phyloP scores from a whole-genome alignment of 2,113 vertebrate species.

The Gadus macrocephalus region DNA sequence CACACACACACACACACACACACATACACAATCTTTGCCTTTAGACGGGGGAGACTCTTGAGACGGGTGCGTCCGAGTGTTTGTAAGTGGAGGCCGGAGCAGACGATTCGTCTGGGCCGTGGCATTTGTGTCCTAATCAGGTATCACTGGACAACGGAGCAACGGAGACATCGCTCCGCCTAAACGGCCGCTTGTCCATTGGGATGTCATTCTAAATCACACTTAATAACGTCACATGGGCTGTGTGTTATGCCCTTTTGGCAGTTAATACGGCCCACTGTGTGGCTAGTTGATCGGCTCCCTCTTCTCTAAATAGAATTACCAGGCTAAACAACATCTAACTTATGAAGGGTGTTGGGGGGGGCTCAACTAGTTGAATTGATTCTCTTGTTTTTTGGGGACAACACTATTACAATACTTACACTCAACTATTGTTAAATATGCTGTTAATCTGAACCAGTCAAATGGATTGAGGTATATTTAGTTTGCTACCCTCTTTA shows the following conservation, averaged over 20 bases:
- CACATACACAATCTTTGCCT: slow-evolving; percentile 38
- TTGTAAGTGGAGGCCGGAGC: slow-evolving; percentile 35
- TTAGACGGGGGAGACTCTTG: slow-evolving; percentile 26
- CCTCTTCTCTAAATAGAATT: slow-evolving; percentile 43
- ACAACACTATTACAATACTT: slow-evolving; percentile 7
- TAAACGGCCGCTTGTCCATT: slow-evolving; percentile 60
- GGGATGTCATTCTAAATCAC: slow-evolving; percentile 50
- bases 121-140: slow-evolving; percentile 43
- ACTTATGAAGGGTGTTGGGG: neutral
- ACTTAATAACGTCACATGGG: slow-evolving; percentile 54
- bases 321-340: slow-evolving; percentile 28
- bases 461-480: no score
- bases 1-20: slow-evolving; percentile 3
- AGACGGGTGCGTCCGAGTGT: slow-evolving; percentile 27
- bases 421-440: slow-evolving; percentile 21
- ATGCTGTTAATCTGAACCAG: slow-evolving; percentile 19
- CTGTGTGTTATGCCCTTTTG: slow-evolving; percentile 50
- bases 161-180: slow-evolving; percentile 35
- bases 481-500: no score
- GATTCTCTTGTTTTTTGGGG: no score
- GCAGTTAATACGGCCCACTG: slow-evolving; percentile 43
- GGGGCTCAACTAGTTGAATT: no score
- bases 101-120: slow-evolving; percentile 38
- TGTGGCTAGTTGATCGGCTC: slow-evolving; percentile 42
- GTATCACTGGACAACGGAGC: slow-evolving; percentile 33